Conservation (phyloP, 2,888 invertebrate genomes). For the Xanthorhoe spadicearia region DNA sequence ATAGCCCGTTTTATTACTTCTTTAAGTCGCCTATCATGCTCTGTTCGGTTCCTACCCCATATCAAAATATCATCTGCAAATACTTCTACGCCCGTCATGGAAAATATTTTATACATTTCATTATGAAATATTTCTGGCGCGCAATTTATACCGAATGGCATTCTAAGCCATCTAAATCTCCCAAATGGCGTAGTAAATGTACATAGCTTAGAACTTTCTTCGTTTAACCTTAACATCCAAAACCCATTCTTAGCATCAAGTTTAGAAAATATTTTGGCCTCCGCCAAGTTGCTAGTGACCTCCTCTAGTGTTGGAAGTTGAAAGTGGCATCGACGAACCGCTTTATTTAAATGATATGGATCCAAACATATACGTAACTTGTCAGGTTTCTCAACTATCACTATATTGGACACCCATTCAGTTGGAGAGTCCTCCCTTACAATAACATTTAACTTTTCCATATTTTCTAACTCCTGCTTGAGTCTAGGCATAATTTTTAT, state of each 20-base stretch:
- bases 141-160: conserved; percentile 19
- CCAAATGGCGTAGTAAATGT: conserved; percentile 18
- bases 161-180: conserved; percentile 12
- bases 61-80: conserved; percentile 8
- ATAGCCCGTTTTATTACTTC: conserved; percentile 3
- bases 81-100: conserved; percentile 9
- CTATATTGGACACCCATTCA: conserved; percentile 22
- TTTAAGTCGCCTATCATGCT: background rate
- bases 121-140: too few species aligned
- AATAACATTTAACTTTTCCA: conserved; percentile 13
- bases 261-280: conserved; percentile 6
- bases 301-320: conserved; percentile 12
- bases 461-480: conserved; percentile 13
- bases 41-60: background rate
- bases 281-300: conserved; percentile 2
- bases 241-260: conserved; percentile 17
- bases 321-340: conserved; percentile 14
- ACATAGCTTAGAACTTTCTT: conserved; percentile 17
- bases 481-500: conserved; percentile 20
- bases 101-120: conserved; percentile 22
- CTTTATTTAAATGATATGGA: conserved; percentile 12
- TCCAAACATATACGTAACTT: conserved; percentile 14
- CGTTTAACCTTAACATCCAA: conserved; percentile 19
- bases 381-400: conserved; percentile 12
- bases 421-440: conserved; percentile 21